These are phyloP conservation scores for Prunella himalayana DNA, from an alignment of 2,113 vertebrate species.

Conservation along the genomic window DNA sequence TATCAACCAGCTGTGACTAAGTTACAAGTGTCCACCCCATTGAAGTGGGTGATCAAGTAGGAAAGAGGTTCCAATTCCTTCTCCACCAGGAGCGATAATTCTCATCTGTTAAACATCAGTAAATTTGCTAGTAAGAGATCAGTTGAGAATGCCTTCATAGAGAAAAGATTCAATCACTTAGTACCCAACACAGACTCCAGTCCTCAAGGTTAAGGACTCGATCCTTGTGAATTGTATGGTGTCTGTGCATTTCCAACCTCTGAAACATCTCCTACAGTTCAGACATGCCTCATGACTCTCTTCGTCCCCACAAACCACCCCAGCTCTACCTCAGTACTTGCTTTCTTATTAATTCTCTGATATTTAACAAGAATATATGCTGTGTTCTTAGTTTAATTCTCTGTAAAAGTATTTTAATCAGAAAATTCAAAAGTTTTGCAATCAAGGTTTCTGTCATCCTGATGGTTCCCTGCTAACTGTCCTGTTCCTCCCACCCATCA, in stretches of 20 bases:
- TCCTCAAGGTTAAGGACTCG: neutral
- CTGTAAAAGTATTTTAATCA: neutral
- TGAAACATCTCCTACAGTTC: neutral
- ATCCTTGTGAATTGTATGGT: neutral
- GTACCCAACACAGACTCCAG: neutral
- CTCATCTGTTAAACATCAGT: neutral
- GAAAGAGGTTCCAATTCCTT: neutral
- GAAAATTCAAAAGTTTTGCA: neutral
- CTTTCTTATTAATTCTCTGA: neutral
- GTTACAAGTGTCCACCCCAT: neutral
- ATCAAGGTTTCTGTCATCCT: neutral
- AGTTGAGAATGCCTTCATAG: neutral
- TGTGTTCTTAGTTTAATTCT: neutral
- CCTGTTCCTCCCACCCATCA: neutral
- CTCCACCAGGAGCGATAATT: neutral
- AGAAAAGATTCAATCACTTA: neutral
- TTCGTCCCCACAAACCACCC: neutral
- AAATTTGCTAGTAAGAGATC: neutral
- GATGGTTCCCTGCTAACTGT: neutral
- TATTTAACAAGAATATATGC: neutral
- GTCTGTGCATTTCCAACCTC: neutral
- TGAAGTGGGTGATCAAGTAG: accelerated
- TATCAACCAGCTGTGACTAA: neutral
- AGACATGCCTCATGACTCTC: neutral
- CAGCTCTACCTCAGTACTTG: neutral